Evolutionary conservation across 2,113 vertebrate genomes (phyloP), one percentile per base, ranked within the genome.

Genomic region (Vulpes vulpes): DNA sequence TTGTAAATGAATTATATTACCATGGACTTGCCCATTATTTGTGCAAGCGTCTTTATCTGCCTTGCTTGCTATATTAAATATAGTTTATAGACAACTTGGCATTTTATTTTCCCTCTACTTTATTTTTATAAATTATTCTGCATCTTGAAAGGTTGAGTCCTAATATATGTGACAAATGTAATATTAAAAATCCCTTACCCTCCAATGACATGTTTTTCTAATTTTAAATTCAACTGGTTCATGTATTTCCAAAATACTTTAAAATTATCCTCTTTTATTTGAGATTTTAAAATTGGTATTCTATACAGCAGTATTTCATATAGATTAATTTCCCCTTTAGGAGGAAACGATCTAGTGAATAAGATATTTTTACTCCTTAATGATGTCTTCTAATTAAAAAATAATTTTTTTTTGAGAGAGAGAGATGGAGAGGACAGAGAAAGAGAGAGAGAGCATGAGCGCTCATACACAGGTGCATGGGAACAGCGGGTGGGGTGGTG

Each of bases 1-100:
- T 19, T 94, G 76, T 78, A 94, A 96, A 91, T 94, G 60, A 88
- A 92, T 55, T 95, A 71, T 84, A 92, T 95, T 94, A 80, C 57
- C 43, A 49, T 20, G 23, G 43, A 43, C 49, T 94, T 97, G 32
- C 51, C 38, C 38, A 59, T 83, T 94, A 95, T 88, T 87, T 90
- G 62, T 85, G 32, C 35, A 73, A 79, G 15, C 64, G 87, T 22
- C 78, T 91, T 71, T 91, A 96, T 85, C 38, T 91, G 69, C 8
- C 71, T 85, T 90, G 35, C 12, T 94, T 95, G 49, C 78, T 73
- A 55, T 67, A 60, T 86, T 93, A 84, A 91, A 95, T 78, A 84
- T n/a, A 43, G 64, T 91, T 96, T 89, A 89, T 62, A 16, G 55
- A 91, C 19, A 96, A 93, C 8, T 30, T 94, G 53, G 25, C 11